Evolutionary conservation across 2,888 invertebrate species (phyloP).

Genomic region (Ephialtes manifestator): DNA sequence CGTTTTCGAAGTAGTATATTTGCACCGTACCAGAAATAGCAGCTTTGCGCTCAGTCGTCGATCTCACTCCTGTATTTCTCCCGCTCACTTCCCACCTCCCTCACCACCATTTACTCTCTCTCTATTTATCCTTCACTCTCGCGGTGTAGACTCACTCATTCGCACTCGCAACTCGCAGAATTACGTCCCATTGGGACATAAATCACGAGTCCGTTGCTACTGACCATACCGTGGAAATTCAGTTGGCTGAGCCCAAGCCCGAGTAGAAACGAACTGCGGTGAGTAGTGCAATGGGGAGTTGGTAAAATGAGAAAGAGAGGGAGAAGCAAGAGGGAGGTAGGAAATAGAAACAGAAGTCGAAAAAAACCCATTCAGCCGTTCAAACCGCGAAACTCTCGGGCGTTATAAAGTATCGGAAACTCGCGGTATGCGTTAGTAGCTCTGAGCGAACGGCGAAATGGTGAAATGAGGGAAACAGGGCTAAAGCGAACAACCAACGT

Average conservation of each 20-base stretch:
- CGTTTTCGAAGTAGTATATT: slow-evolving; percentile 56
- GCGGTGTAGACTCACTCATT: background rate
- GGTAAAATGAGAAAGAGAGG: slow-evolving; percentile 22
- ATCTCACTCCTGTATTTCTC: slow-evolving; percentile 58
- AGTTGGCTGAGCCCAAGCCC: slow-evolving; percentile 45
- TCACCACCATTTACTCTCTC: background rate
- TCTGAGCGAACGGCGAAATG: slow-evolving; percentile 48
- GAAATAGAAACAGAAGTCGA: slow-evolving; percentile 22
- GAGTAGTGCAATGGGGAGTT: slow-evolving; percentile 12
- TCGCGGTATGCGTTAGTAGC: slow-evolving; percentile 51
- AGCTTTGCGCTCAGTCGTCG: slow-evolving; percentile 61
- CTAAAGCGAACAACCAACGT: slow-evolving; percentile 11
- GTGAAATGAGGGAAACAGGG: slow-evolving; percentile 40
- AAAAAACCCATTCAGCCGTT: slow-evolving; percentile 72
- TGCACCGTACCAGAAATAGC: slow-evolving; percentile 62
- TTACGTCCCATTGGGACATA: slow-evolving; percentile 58
- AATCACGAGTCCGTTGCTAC: slow-evolving; percentile 58
- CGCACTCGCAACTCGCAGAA: slow-evolving; percentile 35
- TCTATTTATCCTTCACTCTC: background rate
- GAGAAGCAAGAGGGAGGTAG: slow-evolving; percentile 10
- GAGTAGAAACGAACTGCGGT: slow-evolving; percentile 31
- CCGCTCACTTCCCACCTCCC: background rate
- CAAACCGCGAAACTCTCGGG: slow-evolving; percentile 72
- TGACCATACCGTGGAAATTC: slow-evolving; percentile 59
- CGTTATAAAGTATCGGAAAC: slow-evolving; percentile 76